Evolutionary conservation across 2,888 invertebrate species (phyloP), one percentile per base, ranked within the genome.

Genomic region (Entomobrya multifasciata): DNA sequence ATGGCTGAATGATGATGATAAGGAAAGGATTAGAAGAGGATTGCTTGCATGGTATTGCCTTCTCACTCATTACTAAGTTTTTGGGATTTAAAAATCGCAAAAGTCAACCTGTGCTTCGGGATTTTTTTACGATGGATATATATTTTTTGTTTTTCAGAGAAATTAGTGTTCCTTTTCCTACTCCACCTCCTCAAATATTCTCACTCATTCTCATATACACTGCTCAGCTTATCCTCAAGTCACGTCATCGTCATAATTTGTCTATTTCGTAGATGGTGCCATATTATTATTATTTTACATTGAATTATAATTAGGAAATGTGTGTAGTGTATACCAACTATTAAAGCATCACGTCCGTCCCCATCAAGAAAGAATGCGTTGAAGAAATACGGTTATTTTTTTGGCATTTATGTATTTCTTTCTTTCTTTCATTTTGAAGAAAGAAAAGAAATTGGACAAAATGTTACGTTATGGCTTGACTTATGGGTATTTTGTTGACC

Each of bases 201-300:
- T 17, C 60, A 22, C 8, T 47, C n/a, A n/a, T n/a, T n/a, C n/a
- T n/a, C n/a, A n/a, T n/a, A n/a, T 41, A 17, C 36, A 5, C 47
- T 62, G 25, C 17, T 62, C 22, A 60, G 4, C 11, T 70, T 81
- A 60, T 81, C 81, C 72, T 72, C 70, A 55, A 81, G 81, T 81
- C 81, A 81, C 81, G 81, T 70, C 72, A 81, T 25, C 27, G 27
- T 72, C 5, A 25, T 25, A 55, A 76, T 76, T 52, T 52, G 47
- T 72, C 47, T 25, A 10, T 25, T 13, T 74, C 55, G 27, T 49
- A 13, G 57, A 60, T 22, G 76, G 55, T 55, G 76, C 57, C 17
- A 60, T 52, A 52, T 17, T 17, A 70, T 47, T n/a, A 47, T 77
- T 6, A 60, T 52, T n/a, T n/a, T 41, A 57, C 20, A 57, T 78